phyloP scores from a whole-genome alignment of 2,797 vertebrate species.

The Poliocrania exsul region DNA sequence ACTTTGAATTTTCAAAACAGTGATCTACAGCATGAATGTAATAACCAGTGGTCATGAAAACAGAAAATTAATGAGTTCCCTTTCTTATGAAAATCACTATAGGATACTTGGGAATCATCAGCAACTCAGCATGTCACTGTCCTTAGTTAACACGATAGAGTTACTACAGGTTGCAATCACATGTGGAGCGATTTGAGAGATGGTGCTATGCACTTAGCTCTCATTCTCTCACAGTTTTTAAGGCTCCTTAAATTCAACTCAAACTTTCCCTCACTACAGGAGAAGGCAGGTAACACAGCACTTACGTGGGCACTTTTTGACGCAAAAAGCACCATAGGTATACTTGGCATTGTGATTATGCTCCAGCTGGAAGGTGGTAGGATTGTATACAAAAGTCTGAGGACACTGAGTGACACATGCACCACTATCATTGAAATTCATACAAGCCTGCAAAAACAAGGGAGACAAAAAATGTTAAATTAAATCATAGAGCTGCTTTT shows the following conservation, averaged over 20 bases:
- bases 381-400: constrained; percentile 95
- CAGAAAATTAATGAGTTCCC: background rate
- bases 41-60: background rate
- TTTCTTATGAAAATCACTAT: background rate
- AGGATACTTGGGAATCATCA: background rate
- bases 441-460: constrained; percentile 82
- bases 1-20: background rate
- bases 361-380: constrained; percentile 93
- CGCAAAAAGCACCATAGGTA: constrained; percentile 97
- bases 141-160: background rate
- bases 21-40: background rate
- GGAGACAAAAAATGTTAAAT: background rate
- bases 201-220: background rate
- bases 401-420: constrained; percentile 96
- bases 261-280: background rate
- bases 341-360: constrained; percentile 95
- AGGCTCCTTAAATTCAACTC: background rate
- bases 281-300: background rate
- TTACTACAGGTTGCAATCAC: background rate
- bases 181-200: background rate
- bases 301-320: constrained; percentile 97
- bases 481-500: background rate
- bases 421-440: constrained; percentile 98
- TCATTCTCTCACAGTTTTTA: background rate
- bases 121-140: background rate